A percentile compares a stretch with the other conserved stretches of the same genome.
Evolutionary conservation across 2,113 vertebrate genomes (phyloP).

Genomic region (Pituophis catenifer): DNA sequence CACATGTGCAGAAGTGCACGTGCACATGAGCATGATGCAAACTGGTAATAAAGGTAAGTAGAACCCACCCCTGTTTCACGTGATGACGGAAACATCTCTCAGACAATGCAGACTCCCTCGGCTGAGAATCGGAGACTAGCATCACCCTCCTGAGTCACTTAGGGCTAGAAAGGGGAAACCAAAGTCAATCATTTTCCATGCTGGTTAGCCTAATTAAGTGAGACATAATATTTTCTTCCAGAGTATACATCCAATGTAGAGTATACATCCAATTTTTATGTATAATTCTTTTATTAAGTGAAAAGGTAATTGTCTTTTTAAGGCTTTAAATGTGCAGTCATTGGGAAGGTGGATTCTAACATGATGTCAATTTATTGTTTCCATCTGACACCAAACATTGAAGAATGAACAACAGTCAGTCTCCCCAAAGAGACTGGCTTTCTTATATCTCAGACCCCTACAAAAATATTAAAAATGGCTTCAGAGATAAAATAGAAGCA

Average conservation of each 20-base stretch:
- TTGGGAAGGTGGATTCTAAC: not conserved
- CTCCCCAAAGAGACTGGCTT: too few relatives aligned
- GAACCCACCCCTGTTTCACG: too few relatives aligned
- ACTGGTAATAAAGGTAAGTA: too few relatives aligned
- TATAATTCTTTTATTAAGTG: not conserved
- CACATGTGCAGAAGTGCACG: too few relatives aligned
- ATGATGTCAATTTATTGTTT: not conserved
- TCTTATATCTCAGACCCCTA: not conserved
- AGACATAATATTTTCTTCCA: not conserved
- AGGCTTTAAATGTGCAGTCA: not conserved
- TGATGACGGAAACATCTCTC: too few relatives aligned
- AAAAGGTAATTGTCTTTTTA: not conserved
- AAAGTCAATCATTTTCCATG: not conserved
- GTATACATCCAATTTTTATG: not conserved
- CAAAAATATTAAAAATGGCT: not conserved
- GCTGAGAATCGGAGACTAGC: not conserved
- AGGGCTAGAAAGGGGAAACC: not conserved
- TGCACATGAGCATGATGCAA: too few relatives aligned
- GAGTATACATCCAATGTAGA: too few relatives aligned
- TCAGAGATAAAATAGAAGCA: not conserved
- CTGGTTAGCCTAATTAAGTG: not conserved
- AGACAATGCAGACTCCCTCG: not conserved
- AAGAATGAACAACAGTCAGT: not conserved
- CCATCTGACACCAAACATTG: not conserved
- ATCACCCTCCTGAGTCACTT: not conserved